Conservation (phyloP, 2,888 invertebrate genomes). For the Tanytarsus gracilentus region DNA sequence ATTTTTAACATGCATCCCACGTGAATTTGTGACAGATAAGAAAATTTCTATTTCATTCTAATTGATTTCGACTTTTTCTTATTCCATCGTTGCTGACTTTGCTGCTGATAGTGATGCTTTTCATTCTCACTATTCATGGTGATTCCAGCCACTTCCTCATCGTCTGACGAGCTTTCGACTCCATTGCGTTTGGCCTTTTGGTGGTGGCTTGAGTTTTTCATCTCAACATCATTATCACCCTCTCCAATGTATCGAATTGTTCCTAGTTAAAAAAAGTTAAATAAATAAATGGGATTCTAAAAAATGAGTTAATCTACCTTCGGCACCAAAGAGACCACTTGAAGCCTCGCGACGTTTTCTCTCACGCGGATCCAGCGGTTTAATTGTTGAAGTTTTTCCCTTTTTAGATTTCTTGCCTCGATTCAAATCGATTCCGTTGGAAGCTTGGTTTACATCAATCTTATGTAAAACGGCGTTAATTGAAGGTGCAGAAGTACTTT, state of each 20-base stretch:
- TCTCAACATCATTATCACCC: not conserved
- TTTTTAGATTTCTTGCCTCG: not conserved
- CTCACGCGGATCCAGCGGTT: constrained; percentile 27
- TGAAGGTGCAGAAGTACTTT: not conserved
- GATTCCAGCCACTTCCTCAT: not conserved
- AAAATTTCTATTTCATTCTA: constrained; percentile 12
- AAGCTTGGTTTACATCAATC: not conserved
- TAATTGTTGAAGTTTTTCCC: constrained; percentile 3
- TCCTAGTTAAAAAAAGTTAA: not conserved
- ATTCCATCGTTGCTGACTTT: constrained; percentile 8
- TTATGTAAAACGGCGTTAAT: not conserved
- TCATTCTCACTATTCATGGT: not conserved
- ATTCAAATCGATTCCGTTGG: not conserved
- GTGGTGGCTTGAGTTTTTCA: not conserved
- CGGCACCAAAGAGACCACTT: constrained; percentile 32
- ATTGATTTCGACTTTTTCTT: constrained; percentile 19
- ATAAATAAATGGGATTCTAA: not conserved
- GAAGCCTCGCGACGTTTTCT: constrained; percentile 31
- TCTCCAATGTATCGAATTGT: constrained; percentile 22
- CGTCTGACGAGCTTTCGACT: not conserved
- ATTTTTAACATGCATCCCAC: too few relatives aligned
- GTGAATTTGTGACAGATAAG: too few relatives aligned
- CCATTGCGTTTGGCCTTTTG: constrained; percentile 10
- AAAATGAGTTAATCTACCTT: constrained; percentile 31
- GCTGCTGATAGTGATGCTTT: not conserved